A percentile compares a stretch with the other conserved stretches of the same genome.
phyloP scores from a whole-genome alignment of 1,140 invertebrate genomes.

The Sycophaga agraensis region DNA sequence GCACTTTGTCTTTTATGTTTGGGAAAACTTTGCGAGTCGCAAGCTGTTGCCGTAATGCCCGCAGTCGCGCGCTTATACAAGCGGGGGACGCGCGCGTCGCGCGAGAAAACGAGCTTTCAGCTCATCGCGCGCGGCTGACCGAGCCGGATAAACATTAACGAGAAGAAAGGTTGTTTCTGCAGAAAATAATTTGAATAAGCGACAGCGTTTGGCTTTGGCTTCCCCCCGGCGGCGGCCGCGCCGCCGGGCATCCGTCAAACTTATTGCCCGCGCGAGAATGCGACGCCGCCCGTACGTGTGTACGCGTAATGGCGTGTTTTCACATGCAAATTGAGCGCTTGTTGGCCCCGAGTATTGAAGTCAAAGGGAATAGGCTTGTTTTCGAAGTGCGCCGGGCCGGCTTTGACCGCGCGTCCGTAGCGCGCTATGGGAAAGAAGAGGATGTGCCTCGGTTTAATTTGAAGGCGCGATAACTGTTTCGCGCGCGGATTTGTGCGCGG shows the following conservation, averaged over 20 bases:
- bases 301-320: constrained; percentile 14
- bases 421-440: too few species aligned
- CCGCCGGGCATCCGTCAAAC: constrained; percentile 17
- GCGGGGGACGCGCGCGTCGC: background rate
- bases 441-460: constrained; percentile 14
- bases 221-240: too few species aligned
- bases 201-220: background rate
- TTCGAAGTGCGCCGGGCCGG: background rate
- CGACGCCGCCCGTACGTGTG: background rate
- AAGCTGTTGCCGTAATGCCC: constrained; percentile 16
- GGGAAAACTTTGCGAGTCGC: constrained; percentile 19
- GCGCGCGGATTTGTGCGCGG: background rate
- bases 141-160: constrained; percentile 15
- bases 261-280: background rate
- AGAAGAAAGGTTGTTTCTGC: constrained; percentile 18
- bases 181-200: constrained; percentile 16
- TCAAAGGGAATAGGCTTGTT: constrained; percentile 10
- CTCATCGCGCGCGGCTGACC: background rate
- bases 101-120: constrained; percentile 23
- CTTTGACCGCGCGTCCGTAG: background rate
- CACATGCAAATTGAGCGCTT: constrained; percentile 23
- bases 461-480: background rate
- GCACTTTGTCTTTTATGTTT: constrained; percentile 25
- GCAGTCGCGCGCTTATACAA: background rate
- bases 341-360: background rate